Conservation (phyloP, 2,797 vertebrate genomes). For the Mormyrops attenuatus region DNA sequence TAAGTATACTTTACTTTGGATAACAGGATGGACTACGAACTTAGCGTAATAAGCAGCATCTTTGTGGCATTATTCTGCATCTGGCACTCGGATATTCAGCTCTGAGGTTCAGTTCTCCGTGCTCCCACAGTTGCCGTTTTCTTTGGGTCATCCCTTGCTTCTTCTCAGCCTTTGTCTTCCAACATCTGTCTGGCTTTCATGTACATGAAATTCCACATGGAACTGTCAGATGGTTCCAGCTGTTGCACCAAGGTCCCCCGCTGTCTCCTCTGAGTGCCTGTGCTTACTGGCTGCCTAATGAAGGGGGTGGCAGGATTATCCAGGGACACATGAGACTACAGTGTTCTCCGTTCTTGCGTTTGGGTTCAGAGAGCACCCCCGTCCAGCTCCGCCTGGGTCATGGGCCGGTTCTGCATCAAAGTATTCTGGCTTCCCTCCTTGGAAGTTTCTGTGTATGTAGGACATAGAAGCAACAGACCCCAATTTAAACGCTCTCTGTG, state of each 20-base stretch:
- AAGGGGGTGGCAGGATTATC: background rate
- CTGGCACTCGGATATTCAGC: background rate
- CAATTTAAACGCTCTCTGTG: background rate
- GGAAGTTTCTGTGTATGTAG: background rate
- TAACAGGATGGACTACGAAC: background rate
- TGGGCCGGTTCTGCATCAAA: background rate
- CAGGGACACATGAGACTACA: background rate
- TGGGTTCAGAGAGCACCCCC: background rate
- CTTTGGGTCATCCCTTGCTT: background rate
- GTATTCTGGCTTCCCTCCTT: background rate
- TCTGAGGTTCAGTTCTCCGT: background rate
- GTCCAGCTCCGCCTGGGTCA: background rate
- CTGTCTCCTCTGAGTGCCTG: background rate
- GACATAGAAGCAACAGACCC: background rate
- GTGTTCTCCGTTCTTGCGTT: background rate
- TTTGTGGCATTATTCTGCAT: background rate
- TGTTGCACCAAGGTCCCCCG: slow-evolving; percentile 1
- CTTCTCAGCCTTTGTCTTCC: background rate
- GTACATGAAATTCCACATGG: slow-evolving; percentile 55
- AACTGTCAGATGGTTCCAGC: slow-evolving; percentile 36
- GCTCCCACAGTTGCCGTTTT: background rate
- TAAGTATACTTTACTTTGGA: background rate
- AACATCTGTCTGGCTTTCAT: slow-evolving; percentile 29
- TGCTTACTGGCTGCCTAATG: background rate
- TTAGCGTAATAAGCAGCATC: background rate